Conservation (phyloP, 2,888 invertebrate genomes). For the Notocelia uddmanniana region DNA sequence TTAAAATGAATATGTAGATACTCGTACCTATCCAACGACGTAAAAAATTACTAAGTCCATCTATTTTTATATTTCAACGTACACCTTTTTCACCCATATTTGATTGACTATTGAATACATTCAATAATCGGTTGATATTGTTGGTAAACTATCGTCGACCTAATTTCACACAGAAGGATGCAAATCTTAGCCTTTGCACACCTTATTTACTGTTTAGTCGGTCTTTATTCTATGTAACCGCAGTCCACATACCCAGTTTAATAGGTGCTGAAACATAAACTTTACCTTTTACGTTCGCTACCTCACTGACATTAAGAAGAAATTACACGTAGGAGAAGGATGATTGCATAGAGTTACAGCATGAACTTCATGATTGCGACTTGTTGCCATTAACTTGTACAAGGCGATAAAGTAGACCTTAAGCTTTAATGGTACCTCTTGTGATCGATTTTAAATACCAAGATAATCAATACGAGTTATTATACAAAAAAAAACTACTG, state of each 20-base stretch:
- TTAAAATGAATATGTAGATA: neutral
- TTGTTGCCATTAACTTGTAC: neutral
- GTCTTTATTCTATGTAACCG: neutral
- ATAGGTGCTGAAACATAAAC: constrained; percentile 1
- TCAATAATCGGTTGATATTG: neutral
- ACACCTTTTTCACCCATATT: neutral
- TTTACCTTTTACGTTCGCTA: constrained; percentile 12
- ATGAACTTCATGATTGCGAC: neutral
- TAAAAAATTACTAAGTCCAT: neutral
- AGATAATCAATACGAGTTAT: neutral
- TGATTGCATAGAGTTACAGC: neutral
- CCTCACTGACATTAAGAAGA: constrained; percentile 31
- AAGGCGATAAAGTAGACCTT: neutral
- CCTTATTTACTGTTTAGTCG: neutral
- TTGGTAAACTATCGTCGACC: neutral
- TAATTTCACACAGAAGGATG: neutral
- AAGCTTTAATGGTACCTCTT: neutral
- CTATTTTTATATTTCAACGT: neutral
- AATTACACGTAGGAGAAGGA: constrained; percentile 30
- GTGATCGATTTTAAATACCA: neutral
- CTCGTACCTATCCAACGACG: neutral
- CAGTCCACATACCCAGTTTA: neutral
- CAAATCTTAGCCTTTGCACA: neutral
- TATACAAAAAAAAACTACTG: neutral
- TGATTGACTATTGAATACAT: too few relatives aligned